Evolutionary conservation across 1,140 invertebrate genomes (phyloP).

Genomic region (Paraescarpia echinospica): DNA sequence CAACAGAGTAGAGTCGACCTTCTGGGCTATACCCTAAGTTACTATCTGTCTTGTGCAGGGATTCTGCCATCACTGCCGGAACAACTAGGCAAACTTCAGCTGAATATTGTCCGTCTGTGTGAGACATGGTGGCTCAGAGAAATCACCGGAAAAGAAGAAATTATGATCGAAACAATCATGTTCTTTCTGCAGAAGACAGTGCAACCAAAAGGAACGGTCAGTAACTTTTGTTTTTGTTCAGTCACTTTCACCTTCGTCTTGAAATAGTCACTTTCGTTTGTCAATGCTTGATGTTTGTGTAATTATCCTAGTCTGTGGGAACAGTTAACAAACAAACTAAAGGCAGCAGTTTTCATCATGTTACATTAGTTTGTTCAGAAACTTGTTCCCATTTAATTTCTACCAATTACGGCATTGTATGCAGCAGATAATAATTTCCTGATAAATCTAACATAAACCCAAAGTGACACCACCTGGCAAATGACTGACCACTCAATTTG

Average conservation of each 20-base stretch:
- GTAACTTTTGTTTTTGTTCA: conserved; percentile 29
- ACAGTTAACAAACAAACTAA: no score
- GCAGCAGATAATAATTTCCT: no score
- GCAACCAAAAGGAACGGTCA: conserved; percentile 27
- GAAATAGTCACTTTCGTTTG: neutral
- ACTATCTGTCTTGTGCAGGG: neutral
- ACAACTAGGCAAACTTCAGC: neutral
- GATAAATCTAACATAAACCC: no score
- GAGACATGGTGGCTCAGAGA: conserved; percentile 43
- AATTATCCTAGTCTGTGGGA: neutral
- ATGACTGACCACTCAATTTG: no score
- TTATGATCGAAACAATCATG: conserved; percentile 39
- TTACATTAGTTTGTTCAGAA: no score
- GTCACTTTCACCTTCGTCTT: neutral
- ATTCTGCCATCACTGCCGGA: neutral
- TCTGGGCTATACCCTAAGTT: no score
- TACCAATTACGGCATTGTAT: no score
- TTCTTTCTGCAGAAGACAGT: conserved; percentile 40
- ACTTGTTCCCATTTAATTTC: no score
- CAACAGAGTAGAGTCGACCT: no score
- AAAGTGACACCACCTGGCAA: no score
- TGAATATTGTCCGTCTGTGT: conserved; percentile 32
- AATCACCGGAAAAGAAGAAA: conserved; percentile 36
- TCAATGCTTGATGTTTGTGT: neutral
- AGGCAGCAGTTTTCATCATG: no score